Conservation (phyloP, 2,113 vertebrate genomes). For the Callipepla squamata region DNA sequence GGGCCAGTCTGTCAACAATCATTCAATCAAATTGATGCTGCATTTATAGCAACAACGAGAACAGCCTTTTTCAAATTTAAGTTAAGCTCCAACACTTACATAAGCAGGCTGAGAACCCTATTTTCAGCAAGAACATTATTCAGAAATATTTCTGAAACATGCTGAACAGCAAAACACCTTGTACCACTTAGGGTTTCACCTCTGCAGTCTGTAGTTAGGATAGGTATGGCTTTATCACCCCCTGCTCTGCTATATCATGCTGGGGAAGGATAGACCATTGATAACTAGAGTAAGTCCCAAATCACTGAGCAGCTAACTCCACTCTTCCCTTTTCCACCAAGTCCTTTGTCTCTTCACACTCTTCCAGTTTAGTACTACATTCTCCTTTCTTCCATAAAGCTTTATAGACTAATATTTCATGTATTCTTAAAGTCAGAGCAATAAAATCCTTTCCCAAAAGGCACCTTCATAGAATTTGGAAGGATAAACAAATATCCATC, state of each 20-base stretch:
- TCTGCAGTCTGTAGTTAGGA: background rate
- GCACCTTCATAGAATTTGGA: background rate
- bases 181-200: background rate
- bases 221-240: background rate
- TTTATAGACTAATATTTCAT: background rate
- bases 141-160: background rate
- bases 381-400: background rate
- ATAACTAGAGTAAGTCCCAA: background rate
- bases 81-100: background rate
- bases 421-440: background rate
- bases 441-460: background rate
- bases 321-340: background rate
- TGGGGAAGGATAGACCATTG: background rate
- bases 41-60: background rate
- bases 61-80: background rate
- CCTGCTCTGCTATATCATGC: background rate
- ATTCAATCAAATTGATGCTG: background rate
- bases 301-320: background rate
- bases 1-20: background rate
- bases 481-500: background rate
- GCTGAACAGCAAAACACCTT: background rate
- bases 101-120: background rate
- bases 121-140: background rate
- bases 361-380: background rate
- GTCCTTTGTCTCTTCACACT: background rate